A percentile compares a stretch with the other conserved stretches of the same genome.
phyloP scores from a whole-genome alignment of 2,797 vertebrate species.

The Bovichtus variegatus region DNA sequence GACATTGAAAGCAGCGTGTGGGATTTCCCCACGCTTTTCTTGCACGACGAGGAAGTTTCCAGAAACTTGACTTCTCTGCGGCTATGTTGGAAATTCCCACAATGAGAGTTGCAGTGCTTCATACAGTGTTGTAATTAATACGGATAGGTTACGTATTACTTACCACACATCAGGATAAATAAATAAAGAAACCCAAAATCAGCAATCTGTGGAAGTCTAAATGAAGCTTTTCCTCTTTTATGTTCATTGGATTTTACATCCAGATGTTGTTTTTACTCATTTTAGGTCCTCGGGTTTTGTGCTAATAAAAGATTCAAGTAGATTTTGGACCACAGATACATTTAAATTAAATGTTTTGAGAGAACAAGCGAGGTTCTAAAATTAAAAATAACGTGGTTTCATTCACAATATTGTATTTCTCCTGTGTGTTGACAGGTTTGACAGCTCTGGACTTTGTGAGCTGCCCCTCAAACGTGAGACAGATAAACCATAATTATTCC shows the following conservation, averaged over 20 bases:
- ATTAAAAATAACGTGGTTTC: neutral
- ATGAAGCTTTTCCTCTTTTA: neutral
- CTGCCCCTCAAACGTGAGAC: neutral
- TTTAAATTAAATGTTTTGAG: neutral
- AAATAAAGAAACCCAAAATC: neutral
- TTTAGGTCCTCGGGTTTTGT: neutral
- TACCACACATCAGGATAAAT: neutral
- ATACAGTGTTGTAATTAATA: neutral
- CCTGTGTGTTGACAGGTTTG: neutral
- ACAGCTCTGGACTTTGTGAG: accelerated
- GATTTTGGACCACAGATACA: neutral
- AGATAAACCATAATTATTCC: accelerated
- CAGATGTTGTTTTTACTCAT: too few relatives aligned
- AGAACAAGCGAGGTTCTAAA: neutral
- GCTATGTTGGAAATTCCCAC: slow-evolving; percentile 2
- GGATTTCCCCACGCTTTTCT: neutral
- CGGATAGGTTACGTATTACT: neutral
- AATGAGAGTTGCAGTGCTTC: too few relatives aligned
- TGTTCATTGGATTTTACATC: neutral
- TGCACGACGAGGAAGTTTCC: neutral
- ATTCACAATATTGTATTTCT: neutral
- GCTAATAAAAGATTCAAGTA: neutral
- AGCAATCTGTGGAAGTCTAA: too few relatives aligned
- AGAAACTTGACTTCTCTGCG: too few relatives aligned
- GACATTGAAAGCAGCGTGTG: neutral